Base-by-base conservation (phyloP, 2,113 vertebrate genomes). In the Ochotona curzoniae region DNA sequence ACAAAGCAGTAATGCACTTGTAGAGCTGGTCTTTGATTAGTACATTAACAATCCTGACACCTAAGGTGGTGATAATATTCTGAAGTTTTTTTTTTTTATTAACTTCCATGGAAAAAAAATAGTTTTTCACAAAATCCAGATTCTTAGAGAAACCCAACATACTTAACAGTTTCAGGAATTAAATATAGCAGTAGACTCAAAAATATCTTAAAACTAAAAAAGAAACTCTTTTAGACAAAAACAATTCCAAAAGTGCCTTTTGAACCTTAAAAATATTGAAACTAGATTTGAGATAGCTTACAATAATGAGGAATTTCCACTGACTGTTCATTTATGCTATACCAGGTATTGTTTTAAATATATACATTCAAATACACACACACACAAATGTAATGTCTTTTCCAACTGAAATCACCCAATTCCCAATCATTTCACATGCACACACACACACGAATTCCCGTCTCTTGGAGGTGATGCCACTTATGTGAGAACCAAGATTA, bases 201-300 rank as follows among this genome's bases (percentile, higher is more conserved):
- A 63, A 67, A 88, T 87, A 57, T 57, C 15, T 57, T 57, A 57
- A 69, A 69, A 28, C 49, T 69, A 76, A 81, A 81, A 94, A 87
- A 13, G 8, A 12, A 87, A 63, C 18, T 14, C 0, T 66, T 60
- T 88, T 86, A 70, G 11, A 61, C 1, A 23, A 91, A 93, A 60
- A 28, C 1, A 44, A 28, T 63, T 92, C 49, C 28, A 80, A 86
- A 73, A 67, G 82, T 57, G 23, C 49, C 5, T 82, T 89, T 49
- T 83, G 86, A 57, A 80, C 1, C 69, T 66, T 61, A 71, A 91
- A 78, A 80, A 57, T 32, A 83, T 61, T 89, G 79, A 75, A 94
- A 75, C 60, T 73, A 12, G 94, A 90, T 83, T 81, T 25, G 61
- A 47, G 28, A 91, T 32, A 47, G 57, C 4, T 18, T 74, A 44